Conservation (phyloP, 1,140 invertebrate species). For the Planococcus citri region DNA sequence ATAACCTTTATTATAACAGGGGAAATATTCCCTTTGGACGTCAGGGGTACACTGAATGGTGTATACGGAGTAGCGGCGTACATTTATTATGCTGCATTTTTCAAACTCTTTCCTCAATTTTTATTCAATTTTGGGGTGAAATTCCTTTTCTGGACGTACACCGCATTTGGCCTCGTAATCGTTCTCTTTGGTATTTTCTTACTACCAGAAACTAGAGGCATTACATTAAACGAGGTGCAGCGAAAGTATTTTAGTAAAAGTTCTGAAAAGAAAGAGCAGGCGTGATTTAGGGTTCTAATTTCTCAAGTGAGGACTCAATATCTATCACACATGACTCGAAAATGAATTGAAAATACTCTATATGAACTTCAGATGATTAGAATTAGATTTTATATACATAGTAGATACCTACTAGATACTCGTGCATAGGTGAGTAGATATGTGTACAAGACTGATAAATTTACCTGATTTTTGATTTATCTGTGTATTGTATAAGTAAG, state of each 20-base stretch:
- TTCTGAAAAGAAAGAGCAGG: not conserved
- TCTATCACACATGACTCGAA: no score
- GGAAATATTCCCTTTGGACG: conserved; percentile 36
- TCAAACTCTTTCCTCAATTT: conserved; percentile 27
- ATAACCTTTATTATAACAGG: conserved; percentile 34
- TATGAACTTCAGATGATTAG: no score
- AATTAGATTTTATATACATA: no score
- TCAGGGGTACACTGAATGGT: conserved; percentile 38
- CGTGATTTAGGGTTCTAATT: no score
- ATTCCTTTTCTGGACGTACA: conserved; percentile 32
- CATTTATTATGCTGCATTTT: not conserved
- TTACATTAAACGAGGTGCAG: not conserved
- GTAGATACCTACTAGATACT: no score
- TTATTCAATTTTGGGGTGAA: conserved; percentile 35
- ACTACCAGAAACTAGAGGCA: not conserved
- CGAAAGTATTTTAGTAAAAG: not conserved
- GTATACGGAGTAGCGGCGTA: conserved; percentile 38
- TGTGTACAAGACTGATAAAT: no score
- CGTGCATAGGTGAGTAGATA: no score
- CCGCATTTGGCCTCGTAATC: not conserved
- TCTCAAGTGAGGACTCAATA: no score
- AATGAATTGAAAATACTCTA: no score
- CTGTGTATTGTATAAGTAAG: no score
- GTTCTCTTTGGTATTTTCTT: not conserved
- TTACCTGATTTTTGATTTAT: no score